A percentile compares a stretch with the other conserved stretches of the same genome.
These are phyloP conservation scores for Aphidius ervi DNA, from an alignment of 1,140 invertebrate genomes.

Conservation along the genomic window DNA sequence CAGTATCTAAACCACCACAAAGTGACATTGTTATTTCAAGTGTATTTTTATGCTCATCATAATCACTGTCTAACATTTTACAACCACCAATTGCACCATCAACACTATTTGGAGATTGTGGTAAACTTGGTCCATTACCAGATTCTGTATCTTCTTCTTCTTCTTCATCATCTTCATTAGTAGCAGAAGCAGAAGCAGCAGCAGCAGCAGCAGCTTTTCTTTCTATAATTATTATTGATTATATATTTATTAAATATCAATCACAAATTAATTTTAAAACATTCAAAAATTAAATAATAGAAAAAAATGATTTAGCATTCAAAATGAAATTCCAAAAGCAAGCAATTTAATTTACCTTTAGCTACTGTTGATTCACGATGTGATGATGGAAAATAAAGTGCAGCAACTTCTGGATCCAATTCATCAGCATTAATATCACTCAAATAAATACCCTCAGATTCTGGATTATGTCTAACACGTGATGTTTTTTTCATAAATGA, in stretches of 20 bases:
- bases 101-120: constrained; percentile 87
- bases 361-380: constrained; percentile 39
- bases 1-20: constrained; percentile 69
- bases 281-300: too few species aligned
- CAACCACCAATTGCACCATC: constrained; percentile 68
- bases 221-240: constrained; percentile 28
- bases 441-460: constrained; percentile 83
- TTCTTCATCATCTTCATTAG: background rate
- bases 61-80: constrained; percentile 75
- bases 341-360: constrained; percentile 36
- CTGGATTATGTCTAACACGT: constrained; percentile 63
- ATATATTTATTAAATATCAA: constrained; percentile 12
- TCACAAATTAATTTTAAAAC: too few species aligned
- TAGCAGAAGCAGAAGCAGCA: too few species aligned
- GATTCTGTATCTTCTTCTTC: constrained; percentile 92
- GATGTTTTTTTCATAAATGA: constrained; percentile 84
- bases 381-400: constrained; percentile 77
- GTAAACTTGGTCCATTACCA: constrained; percentile 88
- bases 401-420: constrained; percentile 85
- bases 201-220: constrained; percentile 30
- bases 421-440: constrained; percentile 86
- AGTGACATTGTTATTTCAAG: constrained; percentile 70
- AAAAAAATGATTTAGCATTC: too few species aligned
- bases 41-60: constrained; percentile 66
- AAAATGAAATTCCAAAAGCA: constrained; percentile 15